Evolutionary conservation across 2,888 invertebrate species (phyloP).

Genomic region (Drosophila mettleri): DNA sequence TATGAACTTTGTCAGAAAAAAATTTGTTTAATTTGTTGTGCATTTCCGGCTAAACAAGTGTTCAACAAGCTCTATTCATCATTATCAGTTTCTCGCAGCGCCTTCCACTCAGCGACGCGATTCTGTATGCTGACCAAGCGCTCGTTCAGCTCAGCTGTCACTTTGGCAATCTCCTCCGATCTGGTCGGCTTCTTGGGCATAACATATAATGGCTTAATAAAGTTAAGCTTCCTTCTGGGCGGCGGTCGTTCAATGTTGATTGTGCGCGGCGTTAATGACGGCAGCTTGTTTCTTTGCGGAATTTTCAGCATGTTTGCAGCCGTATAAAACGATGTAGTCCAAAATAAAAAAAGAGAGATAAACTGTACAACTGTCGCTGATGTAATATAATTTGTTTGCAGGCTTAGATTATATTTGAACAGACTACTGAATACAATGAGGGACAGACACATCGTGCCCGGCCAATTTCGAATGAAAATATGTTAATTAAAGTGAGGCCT

Average conservation of each 20-base stretch:
- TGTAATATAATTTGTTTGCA: background rate
- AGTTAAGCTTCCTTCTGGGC: constrained; percentile 7
- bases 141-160: constrained; percentile 37
- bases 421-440: constrained; percentile 5
- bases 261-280: constrained; percentile 14
- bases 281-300: constrained; percentile 37
- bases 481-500: background rate
- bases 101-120: constrained; percentile 51
- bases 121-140: constrained; percentile 21
- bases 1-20: background rate
- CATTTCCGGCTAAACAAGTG: background rate
- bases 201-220: constrained; percentile 5
- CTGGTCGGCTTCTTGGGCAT: constrained; percentile 37
- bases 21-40: constrained; percentile 1
- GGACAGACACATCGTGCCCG: background rate
- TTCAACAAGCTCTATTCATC: background rate
- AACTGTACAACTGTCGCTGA: background rate
- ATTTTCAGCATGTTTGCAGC: constrained; percentile 42
- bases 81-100: background rate
- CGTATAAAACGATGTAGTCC: background rate
- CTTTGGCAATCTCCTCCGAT: constrained; percentile 42
- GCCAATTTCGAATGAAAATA: background rate
- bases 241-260: constrained; percentile 39
- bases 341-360: constrained; percentile 4
- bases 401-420: background rate